Percentiles rank a stretch among this genome's conserved stretches.
Evolutionary conservation across 1,140 invertebrate genomes (phyloP).

Genomic region (Atta cephalotes): DNA sequence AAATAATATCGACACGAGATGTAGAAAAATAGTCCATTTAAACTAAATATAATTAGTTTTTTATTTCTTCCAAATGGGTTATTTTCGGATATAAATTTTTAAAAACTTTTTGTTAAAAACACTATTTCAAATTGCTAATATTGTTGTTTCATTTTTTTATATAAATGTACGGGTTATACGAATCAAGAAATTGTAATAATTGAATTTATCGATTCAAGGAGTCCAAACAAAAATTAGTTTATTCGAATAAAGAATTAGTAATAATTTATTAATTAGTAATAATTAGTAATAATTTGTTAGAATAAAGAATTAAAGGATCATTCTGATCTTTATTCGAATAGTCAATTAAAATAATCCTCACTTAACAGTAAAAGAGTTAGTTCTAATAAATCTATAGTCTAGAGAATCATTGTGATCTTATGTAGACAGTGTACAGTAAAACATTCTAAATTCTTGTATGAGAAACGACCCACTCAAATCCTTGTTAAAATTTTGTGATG

Average conservation of each 20-base stretch:
- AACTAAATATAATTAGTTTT: background rate
- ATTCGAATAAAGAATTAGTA: background rate
- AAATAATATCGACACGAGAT: slow-evolving; percentile 36
- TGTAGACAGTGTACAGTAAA: too few relatives aligned
- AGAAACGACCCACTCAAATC: too few relatives aligned
- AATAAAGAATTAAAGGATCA: background rate
- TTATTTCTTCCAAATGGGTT: background rate
- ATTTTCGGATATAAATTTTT: background rate
- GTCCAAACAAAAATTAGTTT: background rate
- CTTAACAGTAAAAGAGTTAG: background rate
- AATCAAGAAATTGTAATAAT: background rate
- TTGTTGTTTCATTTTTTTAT: background rate
- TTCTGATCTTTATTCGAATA: background rate
- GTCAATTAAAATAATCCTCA: background rate
- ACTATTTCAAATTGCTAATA: slow-evolving; percentile 4
- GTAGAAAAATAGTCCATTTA: slow-evolving; percentile 12
- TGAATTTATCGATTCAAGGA: background rate
- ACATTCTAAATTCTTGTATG: too few relatives aligned
- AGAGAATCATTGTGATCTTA: too few relatives aligned
- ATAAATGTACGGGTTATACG: background rate
- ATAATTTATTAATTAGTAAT: background rate
- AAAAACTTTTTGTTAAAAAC: background rate
- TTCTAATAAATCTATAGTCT: too few relatives aligned
- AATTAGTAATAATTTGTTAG: background rate
- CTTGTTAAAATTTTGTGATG: too few relatives aligned